Evolutionary conservation across 2,797 vertebrate species (phyloP).

Genomic region (Leucoraja ocellata): DNA sequence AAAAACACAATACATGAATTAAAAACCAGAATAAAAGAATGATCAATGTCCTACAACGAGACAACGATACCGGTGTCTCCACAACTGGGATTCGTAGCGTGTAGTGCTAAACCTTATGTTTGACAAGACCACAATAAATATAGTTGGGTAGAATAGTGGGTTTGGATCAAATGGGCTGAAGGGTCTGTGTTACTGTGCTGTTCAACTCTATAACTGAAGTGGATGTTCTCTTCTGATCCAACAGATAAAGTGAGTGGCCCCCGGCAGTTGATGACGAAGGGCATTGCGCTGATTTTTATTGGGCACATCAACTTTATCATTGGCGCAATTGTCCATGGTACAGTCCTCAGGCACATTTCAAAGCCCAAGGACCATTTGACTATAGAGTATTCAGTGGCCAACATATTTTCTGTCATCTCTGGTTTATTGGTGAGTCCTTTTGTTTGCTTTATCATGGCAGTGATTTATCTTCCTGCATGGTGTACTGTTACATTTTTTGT

Average conservation of each 20-base stretch:
- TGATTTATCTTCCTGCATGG: background rate
- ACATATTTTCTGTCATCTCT: constrained; percentile 80
- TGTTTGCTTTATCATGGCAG: background rate
- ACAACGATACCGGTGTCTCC: no score
- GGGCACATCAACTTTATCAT: constrained; percentile 82
- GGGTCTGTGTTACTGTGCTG: background rate
- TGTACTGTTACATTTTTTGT: no score
- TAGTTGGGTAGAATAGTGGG: no score
- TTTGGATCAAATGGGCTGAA: no score
- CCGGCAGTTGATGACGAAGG: constrained; percentile 71
- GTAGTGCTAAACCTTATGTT: no score
- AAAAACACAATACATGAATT: no score
- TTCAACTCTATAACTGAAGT: background rate
- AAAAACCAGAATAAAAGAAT: no score
- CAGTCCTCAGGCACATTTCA: constrained; percentile 78
- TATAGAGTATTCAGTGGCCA: constrained; percentile 71
- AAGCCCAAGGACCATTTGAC: constrained; percentile 63
- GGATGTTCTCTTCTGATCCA: background rate
- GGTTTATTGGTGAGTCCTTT: constrained; percentile 73
- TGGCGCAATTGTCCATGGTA: constrained; percentile 84
- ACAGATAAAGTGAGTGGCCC: constrained; percentile 68
- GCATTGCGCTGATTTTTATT: constrained; percentile 74
- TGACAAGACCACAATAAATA: no score
- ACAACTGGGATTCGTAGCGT: no score
- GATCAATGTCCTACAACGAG: no score